Conservation (phyloP, 2,113 vertebrate genomes). For the Oryzias curvinotus region DNA sequence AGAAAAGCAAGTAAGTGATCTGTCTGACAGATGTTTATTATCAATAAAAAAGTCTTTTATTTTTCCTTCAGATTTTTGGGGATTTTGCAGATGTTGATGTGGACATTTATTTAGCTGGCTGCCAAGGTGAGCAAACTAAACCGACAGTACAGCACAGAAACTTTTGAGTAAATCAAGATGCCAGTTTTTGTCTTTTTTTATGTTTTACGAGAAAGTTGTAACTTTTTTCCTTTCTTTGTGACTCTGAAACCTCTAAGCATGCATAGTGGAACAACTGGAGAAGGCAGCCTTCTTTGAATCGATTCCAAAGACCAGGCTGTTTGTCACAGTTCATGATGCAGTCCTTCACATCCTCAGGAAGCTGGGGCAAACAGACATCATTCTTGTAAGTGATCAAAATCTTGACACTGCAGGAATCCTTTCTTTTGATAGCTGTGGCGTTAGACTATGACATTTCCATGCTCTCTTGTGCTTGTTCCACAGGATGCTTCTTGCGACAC, state of each 20-base stretch:
- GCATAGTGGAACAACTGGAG: conserved; percentile 84
- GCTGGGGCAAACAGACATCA: background rate
- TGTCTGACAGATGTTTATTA: background rate
- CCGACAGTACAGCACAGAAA: conserved; percentile 12
- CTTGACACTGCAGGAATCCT: background rate
- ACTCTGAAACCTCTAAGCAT: conserved; percentile 57
- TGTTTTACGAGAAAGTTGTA: background rate
- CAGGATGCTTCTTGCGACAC: conserved; percentile 60
- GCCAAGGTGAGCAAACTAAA: conserved; percentile 71
- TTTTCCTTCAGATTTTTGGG: conserved; percentile 80
- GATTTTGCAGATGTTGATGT: conserved; percentile 87
- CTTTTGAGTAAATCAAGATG: conserved; percentile 27
- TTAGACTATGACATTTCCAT: background rate
- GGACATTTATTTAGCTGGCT: conserved; percentile 76
- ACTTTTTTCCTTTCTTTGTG: background rate
- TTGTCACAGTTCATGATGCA: conserved; percentile 84
- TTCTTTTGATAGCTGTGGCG: background rate
- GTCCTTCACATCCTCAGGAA: conserved; percentile 71
- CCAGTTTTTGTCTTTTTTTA: conserved; percentile 14
- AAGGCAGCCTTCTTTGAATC: conserved; percentile 82
- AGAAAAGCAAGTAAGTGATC: background rate
- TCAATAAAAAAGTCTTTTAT: background rate
- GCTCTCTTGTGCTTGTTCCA: background rate
- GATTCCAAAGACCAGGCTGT: conserved; percentile 84
- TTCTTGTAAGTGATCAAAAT: conserved; percentile 40